phyloP scores from a whole-genome alignment of 64 coral and sea anemone species.

The Porites lutea region DNA sequence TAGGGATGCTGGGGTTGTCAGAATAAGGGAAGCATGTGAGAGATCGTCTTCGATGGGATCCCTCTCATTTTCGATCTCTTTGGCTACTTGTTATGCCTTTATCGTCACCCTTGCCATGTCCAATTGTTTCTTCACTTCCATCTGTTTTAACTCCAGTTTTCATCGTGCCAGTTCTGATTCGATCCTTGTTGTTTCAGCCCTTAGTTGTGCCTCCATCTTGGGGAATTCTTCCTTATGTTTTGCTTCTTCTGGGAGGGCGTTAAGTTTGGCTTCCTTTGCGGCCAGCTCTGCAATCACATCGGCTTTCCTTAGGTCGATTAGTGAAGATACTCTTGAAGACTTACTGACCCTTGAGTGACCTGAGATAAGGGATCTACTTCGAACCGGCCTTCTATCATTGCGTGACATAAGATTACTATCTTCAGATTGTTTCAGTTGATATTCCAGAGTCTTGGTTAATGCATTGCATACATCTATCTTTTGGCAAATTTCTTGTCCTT shows the following conservation, averaged over 20 bases:
- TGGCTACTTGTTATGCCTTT: neutral
- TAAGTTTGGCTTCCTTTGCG: neutral
- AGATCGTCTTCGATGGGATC: neutral
- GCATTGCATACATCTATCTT: no score
- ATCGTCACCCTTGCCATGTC: neutral
- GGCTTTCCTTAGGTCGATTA: neutral
- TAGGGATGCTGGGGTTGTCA: no score
- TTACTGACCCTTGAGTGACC: no score
- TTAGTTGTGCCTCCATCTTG: neutral
- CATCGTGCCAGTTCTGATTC: neutral
- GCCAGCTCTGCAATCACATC: slow-evolving; percentile 6
- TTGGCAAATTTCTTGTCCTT: no score
- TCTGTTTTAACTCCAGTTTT: neutral
- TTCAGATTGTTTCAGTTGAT: no score
- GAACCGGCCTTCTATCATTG: no score
- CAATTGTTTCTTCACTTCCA: neutral
- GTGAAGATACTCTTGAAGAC: no score
- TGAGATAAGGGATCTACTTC: no score
- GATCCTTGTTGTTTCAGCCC: no score
- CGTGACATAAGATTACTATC: no score
- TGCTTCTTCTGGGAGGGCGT: neutral
- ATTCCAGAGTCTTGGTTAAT: no score
- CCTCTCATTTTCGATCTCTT: neutral
- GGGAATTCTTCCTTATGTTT: neutral
- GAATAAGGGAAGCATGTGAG: no score